Base-by-base conservation (phyloP, 2,113 vertebrate species). In the Tretioscincus oriximinensis region DNA sequence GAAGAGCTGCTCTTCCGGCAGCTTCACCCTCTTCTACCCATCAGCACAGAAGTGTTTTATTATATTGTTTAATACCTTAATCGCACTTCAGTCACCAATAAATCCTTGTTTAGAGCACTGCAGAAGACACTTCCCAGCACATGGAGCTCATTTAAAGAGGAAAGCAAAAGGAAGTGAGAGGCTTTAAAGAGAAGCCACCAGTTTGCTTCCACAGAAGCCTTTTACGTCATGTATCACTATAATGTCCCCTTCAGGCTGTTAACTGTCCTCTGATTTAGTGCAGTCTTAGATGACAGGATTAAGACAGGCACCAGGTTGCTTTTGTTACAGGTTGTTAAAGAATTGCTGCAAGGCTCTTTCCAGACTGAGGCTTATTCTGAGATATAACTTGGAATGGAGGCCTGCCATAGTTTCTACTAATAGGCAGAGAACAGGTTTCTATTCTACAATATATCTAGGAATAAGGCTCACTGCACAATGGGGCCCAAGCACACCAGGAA, bases 51-150 rank as follows among this genome's bases (percentile, higher is more conserved):
- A 75, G 64, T 22, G 63, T 72, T 80, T 81, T 68, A 81, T 75
- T 75, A 58, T 75, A 58, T 81, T 60, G 64, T 60, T 81, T 81
- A 75, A 81, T 75, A 81, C 0, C 28, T 75, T 81, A 67, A 75
- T 75, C 68, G 80, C 35, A 67, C 64, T 81, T 75, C 63, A 67
- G 28, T 45, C 64, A 54, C 22, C 21, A 67, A 49, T 67, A 75
- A 75, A 75, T 81, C 49, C 67, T 81, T 58, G 63, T 11, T 74
- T 28, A 22, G 26, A 81, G 72, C 49, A 24, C 65, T 45, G 31
- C 49, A 22, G 24, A 66, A 45, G 31, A 29, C 72, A 16, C 51
- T 78, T 78, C 77, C 51, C 22, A 18, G 31, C 8, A 35, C 49
- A 81, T 41, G 51, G 54, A 28, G 35, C 65, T 60, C 51, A 81